Base-by-base conservation (phyloP, 2,797 vertebrate species). In the Hafferia zeledoni region DNA sequence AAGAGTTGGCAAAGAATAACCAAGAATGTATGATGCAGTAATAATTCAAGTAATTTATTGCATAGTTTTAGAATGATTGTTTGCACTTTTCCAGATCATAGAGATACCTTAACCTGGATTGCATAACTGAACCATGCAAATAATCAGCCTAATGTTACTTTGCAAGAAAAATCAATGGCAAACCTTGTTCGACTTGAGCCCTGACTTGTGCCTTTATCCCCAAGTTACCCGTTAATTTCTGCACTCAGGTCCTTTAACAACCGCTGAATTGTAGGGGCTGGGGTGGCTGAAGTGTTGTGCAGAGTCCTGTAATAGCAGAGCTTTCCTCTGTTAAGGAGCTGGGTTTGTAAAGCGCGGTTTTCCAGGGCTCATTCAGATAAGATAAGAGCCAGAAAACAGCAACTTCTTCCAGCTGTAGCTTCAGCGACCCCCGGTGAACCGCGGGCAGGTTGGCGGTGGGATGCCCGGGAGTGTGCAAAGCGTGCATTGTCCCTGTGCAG, bases 1-100 rank as follows among this genome's bases (percentile, higher is more conserved):
- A 15, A 27, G 65, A 89, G 89, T 94, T 93, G 86, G 78, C 82
- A 89, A 95, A 94, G 84, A 77, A 92, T 65, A 81, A 53, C 44
- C 52, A 35, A 15, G 65, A 93, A 25, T 39, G 6, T 67, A 59
- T 70, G 89, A 96, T 96, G 95, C 94, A 96, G 90, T 96, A 91
- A 95, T 92, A 87, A 93, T 95, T 94, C 72, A 93, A 82, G 59
- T 87, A 80, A 94, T 93, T 94, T 70, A 90, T 91, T 88, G 52
- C 85, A 55, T 24, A 23, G 81, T 47, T 89, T 93, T 87, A 22
- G 69, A 49, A 64, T 44, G 31, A 56, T 65, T 70, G 27, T 77
- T 83, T 84, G 60, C 44, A 60, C 91, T 91, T 96, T 86, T 67
- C 24, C 37, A 5, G 39, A 81, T 50, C 2, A 3, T 67, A 61